Percentiles rank a stretch among this genome's conserved stretches.
Conservation (phyloP, 2,888 invertebrate genomes). For the Slavum lentiscoides region DNA sequence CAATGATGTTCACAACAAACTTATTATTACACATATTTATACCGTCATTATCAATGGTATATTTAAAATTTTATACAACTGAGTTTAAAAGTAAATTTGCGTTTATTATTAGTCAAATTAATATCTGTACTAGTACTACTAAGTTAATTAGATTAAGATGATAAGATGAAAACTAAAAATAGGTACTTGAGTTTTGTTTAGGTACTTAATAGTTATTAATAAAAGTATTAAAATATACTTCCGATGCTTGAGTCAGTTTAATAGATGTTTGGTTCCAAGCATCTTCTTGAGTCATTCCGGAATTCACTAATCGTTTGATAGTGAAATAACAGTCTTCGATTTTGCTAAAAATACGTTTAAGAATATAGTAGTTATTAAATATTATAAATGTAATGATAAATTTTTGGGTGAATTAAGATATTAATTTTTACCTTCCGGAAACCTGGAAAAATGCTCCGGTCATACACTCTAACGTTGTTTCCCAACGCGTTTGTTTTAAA, state of each 20-base stretch:
- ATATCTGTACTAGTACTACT: no score
- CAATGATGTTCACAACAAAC: neutral
- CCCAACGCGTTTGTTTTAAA: slow-evolving; percentile 59
- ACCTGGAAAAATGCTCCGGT: slow-evolving; percentile 67
- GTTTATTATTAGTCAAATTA: no score
- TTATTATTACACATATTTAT: neutral
- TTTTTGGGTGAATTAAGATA: neutral
- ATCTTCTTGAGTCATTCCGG: slow-evolving; percentile 72
- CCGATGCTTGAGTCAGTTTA: slow-evolving; percentile 79
- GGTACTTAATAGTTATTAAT: neutral
- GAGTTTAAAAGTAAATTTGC: neutral
- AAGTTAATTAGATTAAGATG: neutral
- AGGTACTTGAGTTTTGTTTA: neutral
- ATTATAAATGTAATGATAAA: neutral
- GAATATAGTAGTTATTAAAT: neutral
- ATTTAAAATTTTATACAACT: neutral
- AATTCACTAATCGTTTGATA: slow-evolving; percentile 70
- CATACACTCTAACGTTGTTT: slow-evolving; percentile 63
- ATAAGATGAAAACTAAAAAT: neutral
- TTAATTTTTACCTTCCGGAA: slow-evolving; percentile 65
- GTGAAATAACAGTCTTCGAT: slow-evolving; percentile 72
- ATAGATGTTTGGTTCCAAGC: slow-evolving; percentile 89
- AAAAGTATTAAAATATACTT: slow-evolving; percentile 62
- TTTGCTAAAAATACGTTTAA: slow-evolving; percentile 64
- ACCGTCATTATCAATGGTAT: neutral